These are phyloP conservation scores for Chrysemys picta DNA, from an alignment of 2,113 vertebrate genomes.

Conservation along the genomic window DNA sequence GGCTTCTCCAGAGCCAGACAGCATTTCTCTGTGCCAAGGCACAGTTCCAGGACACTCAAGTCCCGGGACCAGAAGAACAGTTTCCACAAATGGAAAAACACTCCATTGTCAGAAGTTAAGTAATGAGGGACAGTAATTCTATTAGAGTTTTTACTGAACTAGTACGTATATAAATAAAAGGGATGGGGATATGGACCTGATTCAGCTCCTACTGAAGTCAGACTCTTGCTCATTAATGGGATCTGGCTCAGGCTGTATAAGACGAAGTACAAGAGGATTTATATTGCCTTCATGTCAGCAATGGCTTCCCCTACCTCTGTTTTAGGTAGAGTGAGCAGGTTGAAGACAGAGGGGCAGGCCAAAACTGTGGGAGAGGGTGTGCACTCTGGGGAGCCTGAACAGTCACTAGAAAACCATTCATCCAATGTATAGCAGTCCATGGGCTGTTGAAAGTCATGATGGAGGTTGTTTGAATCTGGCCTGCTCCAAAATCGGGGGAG, in stretches of 20 bases:
- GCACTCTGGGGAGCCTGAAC: background rate
- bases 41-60: background rate
- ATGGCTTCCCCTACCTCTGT: background rate
- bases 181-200: background rate
- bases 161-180: background rate
- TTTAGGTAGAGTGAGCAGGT: background rate
- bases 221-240: background rate
- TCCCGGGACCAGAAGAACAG: background rate
- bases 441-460: background rate
- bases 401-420: background rate
- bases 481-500: background rate
- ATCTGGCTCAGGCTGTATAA: background rate
- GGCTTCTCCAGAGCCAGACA: accelerated
- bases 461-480: background rate
- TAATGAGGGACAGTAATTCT: background rate
- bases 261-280: background rate
- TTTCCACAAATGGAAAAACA: accelerated
- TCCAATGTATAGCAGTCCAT: background rate
- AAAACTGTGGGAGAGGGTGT: background rate
- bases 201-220: background rate
- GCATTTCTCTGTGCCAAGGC: accelerated
- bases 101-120: background rate
- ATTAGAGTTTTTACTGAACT: background rate
- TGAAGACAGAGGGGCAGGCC: background rate
- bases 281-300: background rate